A percentile compares a stretch with the other conserved stretches of the same genome.
Conservation (phyloP, 2,113 vertebrate species). For the Ornithorhynchus anatinus region DNA sequence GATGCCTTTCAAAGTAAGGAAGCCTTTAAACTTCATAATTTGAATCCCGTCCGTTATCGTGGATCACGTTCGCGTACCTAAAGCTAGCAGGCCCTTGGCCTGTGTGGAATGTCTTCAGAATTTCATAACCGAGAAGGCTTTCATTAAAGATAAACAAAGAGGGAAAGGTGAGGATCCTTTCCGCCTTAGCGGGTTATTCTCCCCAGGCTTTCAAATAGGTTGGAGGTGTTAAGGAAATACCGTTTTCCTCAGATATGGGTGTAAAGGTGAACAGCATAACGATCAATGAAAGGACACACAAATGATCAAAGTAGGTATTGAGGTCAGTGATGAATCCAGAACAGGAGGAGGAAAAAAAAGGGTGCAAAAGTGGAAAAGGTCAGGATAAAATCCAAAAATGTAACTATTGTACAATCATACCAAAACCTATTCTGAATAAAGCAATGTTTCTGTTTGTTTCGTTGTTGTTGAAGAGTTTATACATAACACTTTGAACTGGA, state of each 20-base stretch:
- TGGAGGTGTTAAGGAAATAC: slow-evolving; percentile 37
- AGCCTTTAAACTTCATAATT: slow-evolving; percentile 60
- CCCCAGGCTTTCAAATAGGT: slow-evolving; percentile 54
- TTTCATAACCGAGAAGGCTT: slow-evolving; percentile 56
- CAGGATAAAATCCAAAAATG: slow-evolving; percentile 11
- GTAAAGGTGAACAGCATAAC: slow-evolving; percentile 46
- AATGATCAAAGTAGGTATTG: slow-evolving; percentile 10
- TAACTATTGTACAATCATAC: slow-evolving; percentile 39
- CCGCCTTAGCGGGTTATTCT: slow-evolving; percentile 23
- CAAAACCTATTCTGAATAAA: slow-evolving; percentile 44
- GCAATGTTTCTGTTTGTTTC: slow-evolving; percentile 39
- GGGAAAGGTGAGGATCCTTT: slow-evolving; percentile 41
- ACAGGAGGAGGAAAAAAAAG: slow-evolving; percentile 35
- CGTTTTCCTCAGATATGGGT: slow-evolving; percentile 28
- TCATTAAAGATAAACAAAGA: slow-evolving; percentile 52
- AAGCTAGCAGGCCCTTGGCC: slow-evolving; percentile 65
- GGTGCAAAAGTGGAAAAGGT: slow-evolving; percentile 6
- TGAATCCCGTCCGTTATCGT: slow-evolving; percentile 57
- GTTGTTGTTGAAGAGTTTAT: slow-evolving; percentile 46
- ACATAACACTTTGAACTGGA: slow-evolving; percentile 32
- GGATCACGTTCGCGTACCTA: slow-evolving; percentile 55
- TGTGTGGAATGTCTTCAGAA: slow-evolving; percentile 63
- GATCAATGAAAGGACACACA: slow-evolving; percentile 42
- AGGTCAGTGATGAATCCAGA: slow-evolving; percentile 3
- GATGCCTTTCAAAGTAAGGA: slow-evolving; percentile 61